phyloP scores from a whole-genome alignment of 2,888 invertebrate species.

The Eurois occulta region DNA sequence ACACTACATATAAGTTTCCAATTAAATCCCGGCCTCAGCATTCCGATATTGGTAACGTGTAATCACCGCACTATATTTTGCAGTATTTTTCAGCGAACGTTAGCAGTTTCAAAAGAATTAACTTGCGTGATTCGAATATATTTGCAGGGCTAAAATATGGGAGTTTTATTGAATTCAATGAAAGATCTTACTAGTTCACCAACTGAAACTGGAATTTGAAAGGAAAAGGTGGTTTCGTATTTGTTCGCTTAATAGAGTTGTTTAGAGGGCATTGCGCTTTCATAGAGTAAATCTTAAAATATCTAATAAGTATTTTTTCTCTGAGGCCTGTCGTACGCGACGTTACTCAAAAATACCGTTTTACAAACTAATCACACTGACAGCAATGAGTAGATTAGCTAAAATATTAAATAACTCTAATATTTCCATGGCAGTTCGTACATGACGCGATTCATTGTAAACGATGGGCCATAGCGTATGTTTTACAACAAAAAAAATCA shows the following conservation, averaged over 20 bases:
- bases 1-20: constrained; percentile 12
- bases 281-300: neutral
- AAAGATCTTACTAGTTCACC: constrained; percentile 40
- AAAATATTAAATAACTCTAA: neutral
- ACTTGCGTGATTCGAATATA: constrained; percentile 64
- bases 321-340: neutral
- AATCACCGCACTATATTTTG: constrained; percentile 71
- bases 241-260: neutral
- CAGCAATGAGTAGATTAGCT: neutral
- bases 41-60: constrained; percentile 64
- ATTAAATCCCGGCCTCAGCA: constrained; percentile 38
- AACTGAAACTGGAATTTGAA: constrained; percentile 30
- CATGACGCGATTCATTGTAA: too few species aligned
- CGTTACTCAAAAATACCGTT: too few species aligned
- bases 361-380: neutral
- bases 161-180: constrained; percentile 60
- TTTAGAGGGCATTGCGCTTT: neutral
- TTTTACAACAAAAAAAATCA: too few species aligned
- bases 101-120: constrained; percentile 63
- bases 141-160: constrained; percentile 46
- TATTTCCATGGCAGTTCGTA: neutral
- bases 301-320: neutral
- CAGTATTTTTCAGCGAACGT: constrained; percentile 66
- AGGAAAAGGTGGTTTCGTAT: constrained; percentile 4
- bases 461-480: too few species aligned